phyloP scores from a whole-genome alignment of 2,888 invertebrate species.

The Microctonus brassicae region DNA sequence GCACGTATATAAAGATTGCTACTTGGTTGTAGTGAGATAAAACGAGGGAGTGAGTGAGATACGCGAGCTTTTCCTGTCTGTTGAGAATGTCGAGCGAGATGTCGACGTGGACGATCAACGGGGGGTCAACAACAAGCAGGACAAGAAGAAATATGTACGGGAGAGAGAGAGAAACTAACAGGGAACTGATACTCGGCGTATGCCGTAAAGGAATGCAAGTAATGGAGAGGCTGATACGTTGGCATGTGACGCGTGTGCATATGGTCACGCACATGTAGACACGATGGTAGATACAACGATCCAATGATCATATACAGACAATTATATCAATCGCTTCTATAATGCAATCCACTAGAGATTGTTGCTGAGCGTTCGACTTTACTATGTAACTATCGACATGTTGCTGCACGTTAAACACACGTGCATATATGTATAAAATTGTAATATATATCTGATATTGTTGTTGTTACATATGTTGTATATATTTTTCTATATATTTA shows the following conservation, averaged over 20 bases:
- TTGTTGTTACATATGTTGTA: no score
- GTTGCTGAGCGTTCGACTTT: neutral
- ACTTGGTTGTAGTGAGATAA: neutral
- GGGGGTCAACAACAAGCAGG: constrained; percentile 7
- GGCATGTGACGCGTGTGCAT: constrained; percentile 43
- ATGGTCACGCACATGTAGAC: constrained; percentile 17
- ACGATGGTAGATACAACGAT: constrained; percentile 10
- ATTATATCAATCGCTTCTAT: constrained; percentile 5
- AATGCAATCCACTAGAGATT: neutral
- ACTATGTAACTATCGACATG: neutral
- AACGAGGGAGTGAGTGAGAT: neutral
- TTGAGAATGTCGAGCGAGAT: constrained; percentile 34
- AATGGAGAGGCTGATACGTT: constrained; percentile 51
- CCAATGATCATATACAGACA: constrained; percentile 1
- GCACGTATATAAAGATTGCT: neutral
- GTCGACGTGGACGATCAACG: constrained; percentile 7
- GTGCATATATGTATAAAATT: neutral
- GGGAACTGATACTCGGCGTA: constrained; percentile 27
- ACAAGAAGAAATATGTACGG: neutral
- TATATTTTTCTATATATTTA: no score
- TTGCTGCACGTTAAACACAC: neutral
- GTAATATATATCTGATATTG: no score
- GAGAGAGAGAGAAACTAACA: constrained; percentile 5
- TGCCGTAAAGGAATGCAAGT: constrained; percentile 49
- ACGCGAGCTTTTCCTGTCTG: constrained; percentile 16